phyloP scores from a whole-genome alignment of 2,797 vertebrate species.

The Tarsius wallacei region DNA sequence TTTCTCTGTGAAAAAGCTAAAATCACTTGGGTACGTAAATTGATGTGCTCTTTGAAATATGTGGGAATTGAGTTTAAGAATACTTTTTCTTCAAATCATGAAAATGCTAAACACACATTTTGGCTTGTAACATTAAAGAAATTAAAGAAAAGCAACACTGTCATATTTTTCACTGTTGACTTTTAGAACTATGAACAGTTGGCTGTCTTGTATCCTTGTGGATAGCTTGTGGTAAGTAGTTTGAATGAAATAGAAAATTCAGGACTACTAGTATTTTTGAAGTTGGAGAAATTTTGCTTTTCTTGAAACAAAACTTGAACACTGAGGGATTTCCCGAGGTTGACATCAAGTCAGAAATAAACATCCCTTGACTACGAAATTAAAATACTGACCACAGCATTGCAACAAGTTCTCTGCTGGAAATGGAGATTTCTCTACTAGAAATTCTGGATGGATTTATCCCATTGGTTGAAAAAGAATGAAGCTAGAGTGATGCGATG shows the following conservation, averaged over 20 bases:
- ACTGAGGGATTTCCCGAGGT: conserved; percentile 49
- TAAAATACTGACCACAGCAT: conserved; percentile 23
- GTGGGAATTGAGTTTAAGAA: background rate
- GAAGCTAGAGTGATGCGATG: background rate
- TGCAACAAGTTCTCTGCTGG: conserved; percentile 52
- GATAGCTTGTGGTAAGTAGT: background rate
- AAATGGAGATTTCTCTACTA: conserved; percentile 48
- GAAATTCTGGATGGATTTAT: background rate
- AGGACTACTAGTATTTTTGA: conserved; percentile 32
- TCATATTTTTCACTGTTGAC: background rate
- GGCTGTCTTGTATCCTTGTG: background rate
- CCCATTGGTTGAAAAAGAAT: conserved; percentile 28
- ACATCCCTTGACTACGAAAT: conserved; percentile 45
- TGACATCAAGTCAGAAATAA: conserved; percentile 47
- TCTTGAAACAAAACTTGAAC: conserved; percentile 53
- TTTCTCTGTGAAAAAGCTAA: conserved; percentile 40
- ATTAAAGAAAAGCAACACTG: background rate
- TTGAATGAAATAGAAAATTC: conserved; percentile 65
- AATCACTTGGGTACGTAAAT: background rate
- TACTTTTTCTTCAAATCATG: conserved; percentile 20
- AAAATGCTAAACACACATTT: conserved; percentile 9
- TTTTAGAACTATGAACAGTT: conserved; percentile 28
- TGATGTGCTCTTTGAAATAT: conserved; percentile 8
- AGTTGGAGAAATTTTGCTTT: conserved; percentile 60
- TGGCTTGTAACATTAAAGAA: background rate